Base-by-base conservation (phyloP, 64 coral and sea anemone genomes). In the Pocillopora verrucosa region DNA sequence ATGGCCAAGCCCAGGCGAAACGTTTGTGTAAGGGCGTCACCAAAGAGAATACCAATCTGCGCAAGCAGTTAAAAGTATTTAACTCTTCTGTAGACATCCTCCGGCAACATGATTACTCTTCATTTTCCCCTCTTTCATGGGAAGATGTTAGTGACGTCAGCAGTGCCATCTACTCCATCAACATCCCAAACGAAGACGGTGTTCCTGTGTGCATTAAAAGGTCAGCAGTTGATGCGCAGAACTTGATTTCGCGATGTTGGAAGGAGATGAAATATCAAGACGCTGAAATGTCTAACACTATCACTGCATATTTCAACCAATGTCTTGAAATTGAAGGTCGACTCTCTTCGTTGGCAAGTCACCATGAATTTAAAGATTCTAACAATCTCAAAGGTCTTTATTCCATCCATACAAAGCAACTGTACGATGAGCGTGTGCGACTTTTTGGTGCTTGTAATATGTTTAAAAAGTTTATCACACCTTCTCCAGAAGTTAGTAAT, bases 1-100 rank as follows among this genome's bases (percentile, higher is more conserved):
- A 84, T 84, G 81, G 81, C 60, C 81, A 84, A 68, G 81, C 81
- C 61, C 81, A 84, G 34, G 81, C 81, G 9, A 65, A 84, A 17
- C 34, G 81, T 36, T 65, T 84, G 13, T 63, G 10, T 17, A 84
- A 65, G 81, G 56, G 59, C 17, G 15, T 84, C 59, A 84, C 81
- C 16, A 83, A 84, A 12, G 81, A 84, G 34, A 84, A 25, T 61
- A 68, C 25, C 59, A 84, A 67, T 17, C 17, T 84, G 24, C 17
- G 36, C 35, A 84, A 69, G 16, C 61, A 65, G 11, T 61, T 84
- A 13, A 84, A 68, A 67, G 30, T 30, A n/a, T 84, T 64, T 26
- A 84, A 84, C 64, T 59, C 80, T 34, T 84, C 60, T 65, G 80
- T 84, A 61, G 59, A 84, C 15, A 84, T 84, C 20, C 60, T 84